Conservation (phyloP, 2,797 vertebrate species). For the Hypotaenidia okinawae region DNA sequence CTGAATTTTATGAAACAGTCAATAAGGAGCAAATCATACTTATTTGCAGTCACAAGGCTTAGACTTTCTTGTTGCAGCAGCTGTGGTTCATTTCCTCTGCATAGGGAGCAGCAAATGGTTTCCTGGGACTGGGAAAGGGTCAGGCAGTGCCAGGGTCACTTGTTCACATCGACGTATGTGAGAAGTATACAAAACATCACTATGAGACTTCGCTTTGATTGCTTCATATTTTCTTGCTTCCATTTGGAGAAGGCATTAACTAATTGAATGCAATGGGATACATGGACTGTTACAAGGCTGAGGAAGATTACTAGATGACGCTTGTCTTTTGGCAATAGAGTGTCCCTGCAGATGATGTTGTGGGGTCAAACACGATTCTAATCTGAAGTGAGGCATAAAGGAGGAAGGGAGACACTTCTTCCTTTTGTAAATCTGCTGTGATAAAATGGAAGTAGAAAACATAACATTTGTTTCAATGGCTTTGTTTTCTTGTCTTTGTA, state of each 20-base stretch:
- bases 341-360: neutral
- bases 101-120: neutral
- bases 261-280: neutral
- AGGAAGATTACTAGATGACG: neutral
- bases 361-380: neutral
- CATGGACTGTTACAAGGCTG: neutral
- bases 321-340: neutral
- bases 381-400: neutral
- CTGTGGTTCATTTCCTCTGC: neutral
- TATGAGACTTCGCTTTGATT: neutral
- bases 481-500: neutral
- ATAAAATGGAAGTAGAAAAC: neutral
- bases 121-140: neutral
- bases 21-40: neutral
- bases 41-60: slow-evolving; percentile 11
- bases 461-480: neutral
- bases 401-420: neutral
- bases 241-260: neutral
- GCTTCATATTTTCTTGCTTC: neutral
- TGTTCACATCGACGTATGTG: neutral
- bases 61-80: neutral
- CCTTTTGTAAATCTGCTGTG: neutral
- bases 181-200: neutral
- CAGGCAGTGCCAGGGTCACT: neutral
- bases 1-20: neutral